Conservation (phyloP, 2,888 invertebrate species). For the Argyra leucocephala region DNA sequence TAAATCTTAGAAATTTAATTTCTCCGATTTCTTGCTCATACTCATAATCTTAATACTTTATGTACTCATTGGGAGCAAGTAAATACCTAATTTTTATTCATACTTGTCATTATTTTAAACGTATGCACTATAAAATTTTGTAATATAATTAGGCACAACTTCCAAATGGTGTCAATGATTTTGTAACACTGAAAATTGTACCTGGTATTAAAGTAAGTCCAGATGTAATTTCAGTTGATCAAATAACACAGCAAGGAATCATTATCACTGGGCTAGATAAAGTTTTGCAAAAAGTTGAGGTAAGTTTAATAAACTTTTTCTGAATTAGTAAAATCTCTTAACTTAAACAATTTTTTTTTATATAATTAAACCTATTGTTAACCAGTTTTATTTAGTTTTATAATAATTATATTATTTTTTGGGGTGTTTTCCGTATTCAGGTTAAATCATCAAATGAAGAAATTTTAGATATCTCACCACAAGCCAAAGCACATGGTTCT, state of each 20-base stretch:
- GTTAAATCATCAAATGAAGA: slow-evolving; percentile 39
- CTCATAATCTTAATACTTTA: too few relatives aligned
- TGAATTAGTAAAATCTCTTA: neutral
- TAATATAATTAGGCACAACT: slow-evolving; percentile 32
- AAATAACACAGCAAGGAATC: slow-evolving; percentile 38
- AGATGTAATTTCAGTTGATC: slow-evolving; percentile 31
- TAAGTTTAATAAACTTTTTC: slow-evolving; percentile 18
- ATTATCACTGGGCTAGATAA: slow-evolving; percentile 48
- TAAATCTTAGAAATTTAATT: too few relatives aligned
- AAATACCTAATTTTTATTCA: neutral
- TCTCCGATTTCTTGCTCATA: too few relatives aligned
- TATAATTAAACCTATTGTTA: neutral
- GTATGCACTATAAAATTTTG: neutral
- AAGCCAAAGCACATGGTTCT: slow-evolving; percentile 36
- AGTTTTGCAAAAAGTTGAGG: slow-evolving; percentile 49
- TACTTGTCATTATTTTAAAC: slow-evolving; percentile 7
- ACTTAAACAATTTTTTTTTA: neutral
- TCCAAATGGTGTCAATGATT: slow-evolving; percentile 36
- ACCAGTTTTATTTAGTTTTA: too few relatives aligned
- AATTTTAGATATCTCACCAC: slow-evolving; percentile 32
- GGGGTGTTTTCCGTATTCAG: slow-evolving; percentile 22
- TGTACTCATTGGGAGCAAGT: too few relatives aligned
- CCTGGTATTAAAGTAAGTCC: slow-evolving; percentile 39
- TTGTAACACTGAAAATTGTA: slow-evolving; percentile 37
- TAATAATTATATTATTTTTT: too few relatives aligned